Evolutionary conservation across 1,140 invertebrate species (phyloP).

Genomic region (Drosophila albomicans): DNA sequence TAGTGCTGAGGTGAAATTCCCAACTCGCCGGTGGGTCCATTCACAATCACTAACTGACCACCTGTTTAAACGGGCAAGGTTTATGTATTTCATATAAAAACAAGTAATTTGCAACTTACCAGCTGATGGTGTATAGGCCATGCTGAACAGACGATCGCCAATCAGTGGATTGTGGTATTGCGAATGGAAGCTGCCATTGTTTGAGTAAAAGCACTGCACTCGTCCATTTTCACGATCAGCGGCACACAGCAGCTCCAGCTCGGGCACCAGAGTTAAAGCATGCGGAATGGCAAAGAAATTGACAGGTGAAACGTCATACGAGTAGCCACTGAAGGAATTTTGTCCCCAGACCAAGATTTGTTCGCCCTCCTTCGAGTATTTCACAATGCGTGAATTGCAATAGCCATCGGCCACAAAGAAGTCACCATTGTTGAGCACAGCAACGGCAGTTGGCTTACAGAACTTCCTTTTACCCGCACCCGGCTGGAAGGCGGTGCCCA

Average conservation of each 20-base stretch:
- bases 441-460: slow-evolving; percentile 97
- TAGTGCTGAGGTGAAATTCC: slow-evolving; percentile 65
- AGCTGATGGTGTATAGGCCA: slow-evolving; percentile 87
- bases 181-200: slow-evolving; percentile 88
- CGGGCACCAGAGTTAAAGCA: slow-evolving; percentile 91
- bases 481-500: slow-evolving; percentile 90
- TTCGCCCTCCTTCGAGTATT: slow-evolving; percentile 91
- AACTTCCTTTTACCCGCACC: slow-evolving; percentile 92
- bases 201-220: slow-evolving; percentile 90
- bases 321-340: slow-evolving; percentile 80
- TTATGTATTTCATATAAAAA: background rate
- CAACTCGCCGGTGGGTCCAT: slow-evolving; percentile 84
- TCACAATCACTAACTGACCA: slow-evolving; percentile 86
- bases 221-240: slow-evolving; percentile 97
- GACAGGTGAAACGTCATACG: slow-evolving; percentile 82
- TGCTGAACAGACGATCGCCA: slow-evolving; percentile 89
- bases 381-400: slow-evolving; percentile 96
- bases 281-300: slow-evolving; percentile 92
- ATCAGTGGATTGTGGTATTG: slow-evolving; percentile 87
- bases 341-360: slow-evolving; percentile 89
- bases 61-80: slow-evolving; percentile 52
- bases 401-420: slow-evolving; percentile 98
- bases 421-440: slow-evolving; percentile 92
- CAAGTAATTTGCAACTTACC: slow-evolving; percentile 59
- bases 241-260: slow-evolving; percentile 91